Evolutionary conservation across 2,888 invertebrate genomes (phyloP), one percentile per base, ranked within the genome.

Genomic region (Heteromurus nitidus): DNA sequence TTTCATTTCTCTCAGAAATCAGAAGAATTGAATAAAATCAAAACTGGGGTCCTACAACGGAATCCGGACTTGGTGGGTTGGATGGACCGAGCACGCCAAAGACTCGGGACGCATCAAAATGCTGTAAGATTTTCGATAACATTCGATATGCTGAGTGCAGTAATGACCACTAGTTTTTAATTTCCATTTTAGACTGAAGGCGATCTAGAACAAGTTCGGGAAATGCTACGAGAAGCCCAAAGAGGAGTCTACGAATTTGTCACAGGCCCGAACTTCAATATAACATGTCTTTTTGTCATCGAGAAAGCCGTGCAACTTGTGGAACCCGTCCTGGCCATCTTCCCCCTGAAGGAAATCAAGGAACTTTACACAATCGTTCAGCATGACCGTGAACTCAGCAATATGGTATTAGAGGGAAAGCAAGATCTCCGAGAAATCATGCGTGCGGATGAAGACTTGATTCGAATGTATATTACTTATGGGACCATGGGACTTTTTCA

Each of bases 211-310:
- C 31, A 55, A n/a, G 53, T 70, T n/a, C 30, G 55, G 1, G 20
- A 3, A 9, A 16, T 28, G 5, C 22, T 55, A 11, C 24, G n/a
- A 3, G 22, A n/a, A 0, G 16, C 20, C 3, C 26, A 53, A n/a
- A 28, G 31, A 3, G 18, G 30, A 16, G 22, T 70, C 16, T 70
- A 70, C 36, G 70, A 70, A 3, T 70, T 55, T 20, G 70, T 70
- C 18, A 58, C 58, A 1, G 31, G 70, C 22, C 70, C 70, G 2
- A 16, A 16, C 1, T 70, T 55, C 24, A 50, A 55, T 24, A 9
- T 18, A 3, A 50, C 70, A 7, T 26, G 44, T 5, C 26, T 9
- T n/a, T 24, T 31, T 9, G 11, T 31, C 22, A 58, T 36, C 22
- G 55, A 70, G 22, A 9, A 18, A n/a, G 22, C 20, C 16, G 20